phyloP scores from a whole-genome alignment of 2,888 invertebrate genomes.

The Noctua comes region DNA sequence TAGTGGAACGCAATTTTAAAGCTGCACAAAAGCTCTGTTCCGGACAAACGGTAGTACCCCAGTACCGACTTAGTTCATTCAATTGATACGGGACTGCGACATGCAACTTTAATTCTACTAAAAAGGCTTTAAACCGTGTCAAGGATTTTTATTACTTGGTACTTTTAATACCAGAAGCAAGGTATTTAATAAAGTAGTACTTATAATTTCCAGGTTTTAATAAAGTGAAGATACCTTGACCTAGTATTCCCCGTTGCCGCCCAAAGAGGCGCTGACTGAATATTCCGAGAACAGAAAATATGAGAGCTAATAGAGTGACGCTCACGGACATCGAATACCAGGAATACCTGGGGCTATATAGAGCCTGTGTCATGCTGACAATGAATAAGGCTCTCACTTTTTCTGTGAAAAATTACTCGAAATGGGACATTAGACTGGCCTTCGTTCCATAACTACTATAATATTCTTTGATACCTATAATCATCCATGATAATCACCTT shows the following conservation, averaged over 20 bases:
- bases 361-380: neutral
- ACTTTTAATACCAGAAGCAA: conserved; percentile 11
- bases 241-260: conserved; percentile 14
- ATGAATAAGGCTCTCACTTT: conserved; percentile 6
- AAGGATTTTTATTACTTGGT: conserved; percentile 24
- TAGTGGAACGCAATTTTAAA: conserved; percentile 40
- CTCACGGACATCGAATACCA: conserved; percentile 9
- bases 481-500: neutral
- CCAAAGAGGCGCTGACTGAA: conserved; percentile 39
- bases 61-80: conserved; percentile 15
- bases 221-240: conserved; percentile 44
- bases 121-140: conserved; percentile 19
- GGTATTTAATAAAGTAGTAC: conserved; percentile 41
- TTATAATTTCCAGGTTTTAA: conserved; percentile 39
- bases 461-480: neutral
- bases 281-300: conserved; percentile 45
- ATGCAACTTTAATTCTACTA: conserved; percentile 21
- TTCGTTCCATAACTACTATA: neutral
- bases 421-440: neutral
- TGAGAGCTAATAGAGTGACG: conserved; percentile 25
- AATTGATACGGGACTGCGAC: conserved; percentile 32
- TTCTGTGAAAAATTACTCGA: neutral
- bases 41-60: conserved; percentile 20
- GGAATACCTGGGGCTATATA: conserved; percentile 12
- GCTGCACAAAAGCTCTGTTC: conserved; percentile 17